Evolutionary conservation across 2,888 invertebrate species (phyloP), one percentile per base, ranked within the genome.

Genomic region (Galerucella nymphaeae): DNA sequence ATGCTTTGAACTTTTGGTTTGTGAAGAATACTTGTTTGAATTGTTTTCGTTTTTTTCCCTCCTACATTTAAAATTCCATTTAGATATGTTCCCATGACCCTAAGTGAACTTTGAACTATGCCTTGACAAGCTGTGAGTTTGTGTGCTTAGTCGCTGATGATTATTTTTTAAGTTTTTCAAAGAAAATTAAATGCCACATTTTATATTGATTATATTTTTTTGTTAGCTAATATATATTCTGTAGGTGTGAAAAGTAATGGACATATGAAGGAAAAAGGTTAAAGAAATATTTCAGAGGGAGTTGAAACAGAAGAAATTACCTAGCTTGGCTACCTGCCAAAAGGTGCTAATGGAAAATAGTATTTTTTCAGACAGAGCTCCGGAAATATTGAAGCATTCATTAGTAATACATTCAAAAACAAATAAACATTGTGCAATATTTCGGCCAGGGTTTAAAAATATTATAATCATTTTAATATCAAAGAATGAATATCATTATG

Each of bases 321-420:
- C 58, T 67, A 41, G 8, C n/a, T 59, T 67, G 59, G 18, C 30
- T 18, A 18, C 23, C 14, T 59, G 67, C 23, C 10, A n/a, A 45
- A 67, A 67, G 42, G 58, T 42, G n/a, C 11, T 67, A 20, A 58
- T 8, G 45, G 67, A 58, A 18, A 59, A 68, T 50, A 38, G 16
- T 16, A 38, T 68, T 61, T 68, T 68, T 23, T n/a, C 41, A 48
- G 50, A 45, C 30, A 66, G 53, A 66, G 55, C 66, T 23, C 48
- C 68, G 20, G 59, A 42, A 68, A 45, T 68, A 50, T 59, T 68
- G 18, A 68, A 59, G 45, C 59, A 41, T 68, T 59, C 16, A 68
- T 68, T 6, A 68, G 48, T 61, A 68, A 68, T 48, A 68, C 50
- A 13, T n/a, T 68, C 13, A 68, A 68, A 68, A 68, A 53, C 42